Conservation (phyloP, 2,797 vertebrate genomes). For the Pangasius larnaudii region DNA sequence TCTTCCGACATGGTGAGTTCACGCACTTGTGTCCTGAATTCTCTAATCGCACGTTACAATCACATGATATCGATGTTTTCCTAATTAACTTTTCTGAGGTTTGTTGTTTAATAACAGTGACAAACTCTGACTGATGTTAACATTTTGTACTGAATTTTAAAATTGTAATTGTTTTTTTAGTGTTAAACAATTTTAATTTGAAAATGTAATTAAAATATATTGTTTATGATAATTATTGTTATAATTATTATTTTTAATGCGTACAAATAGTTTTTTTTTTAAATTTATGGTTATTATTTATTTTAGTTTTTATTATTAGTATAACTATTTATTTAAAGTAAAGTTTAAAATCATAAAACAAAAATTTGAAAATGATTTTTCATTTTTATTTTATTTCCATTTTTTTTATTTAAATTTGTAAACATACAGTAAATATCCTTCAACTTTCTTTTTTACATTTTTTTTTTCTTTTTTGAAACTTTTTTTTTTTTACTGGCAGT, state of each 20-base stretch:
- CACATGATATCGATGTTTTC: neutral
- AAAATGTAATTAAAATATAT: neutral
- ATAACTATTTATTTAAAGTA: neutral
- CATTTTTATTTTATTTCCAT: neutral
- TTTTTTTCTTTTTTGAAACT: neutral
- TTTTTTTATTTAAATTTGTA: neutral
- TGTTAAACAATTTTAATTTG: neutral
- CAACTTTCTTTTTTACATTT: neutral
- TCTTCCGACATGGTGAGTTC: neutral
- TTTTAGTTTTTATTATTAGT: neutral
- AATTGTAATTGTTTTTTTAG: neutral
- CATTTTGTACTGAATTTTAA: neutral
- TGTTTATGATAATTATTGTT: neutral
- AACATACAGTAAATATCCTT: neutral
- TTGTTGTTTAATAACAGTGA: neutral
- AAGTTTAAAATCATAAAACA: neutral
- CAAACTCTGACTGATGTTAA: neutral
- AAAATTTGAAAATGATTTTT: neutral
- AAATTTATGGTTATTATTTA: neutral
- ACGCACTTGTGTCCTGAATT: neutral
- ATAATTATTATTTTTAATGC: neutral
- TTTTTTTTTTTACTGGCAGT: neutral
- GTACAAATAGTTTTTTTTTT: neutral
- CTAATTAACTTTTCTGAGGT: neutral
- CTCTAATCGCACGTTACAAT: neutral